Conservation (phyloP, 2,888 invertebrate genomes). For the Plutella xylostella region DNA sequence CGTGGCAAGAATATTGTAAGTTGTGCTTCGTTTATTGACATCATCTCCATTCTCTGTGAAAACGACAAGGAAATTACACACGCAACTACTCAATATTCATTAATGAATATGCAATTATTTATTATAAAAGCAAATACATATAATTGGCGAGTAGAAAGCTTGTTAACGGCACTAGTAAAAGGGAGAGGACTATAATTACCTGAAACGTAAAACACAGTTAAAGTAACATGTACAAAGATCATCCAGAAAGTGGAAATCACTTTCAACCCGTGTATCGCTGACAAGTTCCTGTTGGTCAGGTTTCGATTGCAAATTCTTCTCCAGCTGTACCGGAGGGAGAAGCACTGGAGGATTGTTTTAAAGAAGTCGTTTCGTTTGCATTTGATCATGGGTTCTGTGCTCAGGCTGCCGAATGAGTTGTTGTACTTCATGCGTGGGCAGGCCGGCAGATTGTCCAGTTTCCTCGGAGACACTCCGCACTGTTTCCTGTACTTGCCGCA, state of each 20-base stretch:
- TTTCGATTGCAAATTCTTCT: slow-evolving; percentile 53
- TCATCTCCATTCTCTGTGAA: slow-evolving; percentile 59
- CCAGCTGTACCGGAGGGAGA: slow-evolving; percentile 51
- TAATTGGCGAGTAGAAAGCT: too few species aligned
- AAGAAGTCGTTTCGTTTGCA: slow-evolving; percentile 28
- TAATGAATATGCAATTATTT: too few species aligned
- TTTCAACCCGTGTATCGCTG: slow-evolving; percentile 71
- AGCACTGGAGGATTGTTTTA: slow-evolving; percentile 44
- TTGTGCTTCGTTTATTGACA: slow-evolving; percentile 43
- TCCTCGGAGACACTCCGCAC: slow-evolving; percentile 33
- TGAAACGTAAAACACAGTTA: slow-evolving; percentile 75
- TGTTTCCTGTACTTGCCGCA: slow-evolving; percentile 58
- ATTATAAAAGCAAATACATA: too few species aligned
- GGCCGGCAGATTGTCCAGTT: slow-evolving; percentile 26
- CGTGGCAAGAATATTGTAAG: slow-evolving; percentile 63
- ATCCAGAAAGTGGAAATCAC: slow-evolving; percentile 75
- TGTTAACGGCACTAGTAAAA: too few species aligned
- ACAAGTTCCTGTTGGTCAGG: slow-evolving; percentile 60
- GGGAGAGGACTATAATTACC: too few species aligned
- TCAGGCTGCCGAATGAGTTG: slow-evolving; percentile 37
- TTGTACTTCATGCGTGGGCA: slow-evolving; percentile 41
- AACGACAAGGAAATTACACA: background rate
- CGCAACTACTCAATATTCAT: too few species aligned
- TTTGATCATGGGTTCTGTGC: slow-evolving; percentile 31
- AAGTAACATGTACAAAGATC: slow-evolving; percentile 72